Percentiles rank a stretch among this genome's conserved stretches.
Evolutionary conservation across 2,797 vertebrate species (phyloP).

Genomic region (Cheracebus regulus): DNA sequence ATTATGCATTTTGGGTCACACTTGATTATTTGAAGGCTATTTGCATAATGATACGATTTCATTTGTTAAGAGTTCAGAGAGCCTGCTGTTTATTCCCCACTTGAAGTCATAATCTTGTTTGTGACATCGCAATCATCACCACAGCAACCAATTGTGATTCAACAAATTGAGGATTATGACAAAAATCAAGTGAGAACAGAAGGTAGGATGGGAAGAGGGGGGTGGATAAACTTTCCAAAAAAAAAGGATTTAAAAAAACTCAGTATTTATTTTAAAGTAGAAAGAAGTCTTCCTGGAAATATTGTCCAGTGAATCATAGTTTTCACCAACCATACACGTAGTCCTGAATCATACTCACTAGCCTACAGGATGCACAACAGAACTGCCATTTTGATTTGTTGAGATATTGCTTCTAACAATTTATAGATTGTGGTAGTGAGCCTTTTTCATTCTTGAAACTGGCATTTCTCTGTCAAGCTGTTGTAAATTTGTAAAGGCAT

Average conservation of each 20-base stretch:
- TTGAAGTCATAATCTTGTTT: not conserved
- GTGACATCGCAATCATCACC: not conserved
- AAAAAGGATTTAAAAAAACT: not conserved
- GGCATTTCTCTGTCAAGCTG: not conserved
- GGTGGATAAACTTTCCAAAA: not conserved
- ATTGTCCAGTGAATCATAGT: accelerated
- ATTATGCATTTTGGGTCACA: not conserved
- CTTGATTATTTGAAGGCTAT: not conserved
- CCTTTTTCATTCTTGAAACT: not conserved
- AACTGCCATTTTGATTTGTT: not conserved
- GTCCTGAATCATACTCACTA: not conserved
- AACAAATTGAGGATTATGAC: not conserved
- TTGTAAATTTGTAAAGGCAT: not conserved
- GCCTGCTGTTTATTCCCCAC: not conserved
- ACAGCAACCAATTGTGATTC: not conserved
- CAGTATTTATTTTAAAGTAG: not conserved
- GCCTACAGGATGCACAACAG: not conserved
- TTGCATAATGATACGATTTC: not conserved
- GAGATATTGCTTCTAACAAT: not conserved
- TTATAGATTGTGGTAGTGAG: accelerated
- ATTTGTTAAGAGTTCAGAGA: not conserved
- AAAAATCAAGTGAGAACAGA: not conserved
- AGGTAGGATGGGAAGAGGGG: not conserved
- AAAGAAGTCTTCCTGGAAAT: not conserved
- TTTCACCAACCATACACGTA: not conserved